These are phyloP conservation scores for Cosmia trapezina DNA, from an alignment of 2,888 invertebrate genomes.

Conservation along the genomic window DNA sequence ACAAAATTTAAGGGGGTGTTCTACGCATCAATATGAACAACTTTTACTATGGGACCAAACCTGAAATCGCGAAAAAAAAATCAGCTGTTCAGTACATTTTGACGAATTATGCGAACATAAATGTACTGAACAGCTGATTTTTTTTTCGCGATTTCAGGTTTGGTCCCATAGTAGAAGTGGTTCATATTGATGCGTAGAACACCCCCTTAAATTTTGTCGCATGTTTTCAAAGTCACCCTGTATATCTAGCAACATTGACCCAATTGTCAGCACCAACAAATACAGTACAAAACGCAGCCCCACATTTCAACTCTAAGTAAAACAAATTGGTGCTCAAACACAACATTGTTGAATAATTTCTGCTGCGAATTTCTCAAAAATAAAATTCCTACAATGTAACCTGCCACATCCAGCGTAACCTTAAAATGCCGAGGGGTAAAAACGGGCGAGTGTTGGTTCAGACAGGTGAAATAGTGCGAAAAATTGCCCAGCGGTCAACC, in stretches of 20 bases:
- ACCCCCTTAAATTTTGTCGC: no score
- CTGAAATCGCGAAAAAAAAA: no score
- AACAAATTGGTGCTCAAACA: conserved; percentile 44
- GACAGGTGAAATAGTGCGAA: conserved; percentile 89
- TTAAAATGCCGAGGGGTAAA: conserved; percentile 66
- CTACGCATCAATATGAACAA: no score
- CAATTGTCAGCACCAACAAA: background rate
- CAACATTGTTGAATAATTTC: conserved; percentile 41
- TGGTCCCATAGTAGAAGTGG: no score
- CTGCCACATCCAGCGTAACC: conserved; percentile 67
- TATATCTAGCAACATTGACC: background rate
- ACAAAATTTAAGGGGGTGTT: no score
- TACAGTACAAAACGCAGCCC: background rate
- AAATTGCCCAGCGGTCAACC: conserved; percentile 85
- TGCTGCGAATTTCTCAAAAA: conserved; percentile 49
- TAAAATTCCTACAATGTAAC: conserved; percentile 56
- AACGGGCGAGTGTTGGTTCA: conserved; percentile 78
- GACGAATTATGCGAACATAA: no score
- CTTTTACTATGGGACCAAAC: no score
- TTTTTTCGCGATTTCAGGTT: no score
- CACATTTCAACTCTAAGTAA: conserved; percentile 29
- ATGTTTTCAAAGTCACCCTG: no score
- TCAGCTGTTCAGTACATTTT: no score
- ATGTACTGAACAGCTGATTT: no score
- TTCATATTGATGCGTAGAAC: no score